Base-by-base conservation (phyloP, 2,888 invertebrate genomes). In the Hyalella azteca region DNA sequence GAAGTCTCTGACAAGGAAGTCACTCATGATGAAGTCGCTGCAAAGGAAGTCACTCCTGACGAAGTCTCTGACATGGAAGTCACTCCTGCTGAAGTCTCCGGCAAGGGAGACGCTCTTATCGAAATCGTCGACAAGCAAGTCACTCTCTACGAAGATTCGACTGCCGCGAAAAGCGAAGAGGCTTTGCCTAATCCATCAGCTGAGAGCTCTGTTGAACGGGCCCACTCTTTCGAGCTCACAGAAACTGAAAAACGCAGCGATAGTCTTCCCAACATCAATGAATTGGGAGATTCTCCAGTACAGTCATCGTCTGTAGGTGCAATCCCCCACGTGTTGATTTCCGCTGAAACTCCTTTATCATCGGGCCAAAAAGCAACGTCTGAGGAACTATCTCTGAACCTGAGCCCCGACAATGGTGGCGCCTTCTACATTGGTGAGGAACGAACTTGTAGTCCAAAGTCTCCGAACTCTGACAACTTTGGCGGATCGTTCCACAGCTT, bases 351-450 rank as follows among this genome's bases (percentile, higher is more conserved):
- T 26, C 13, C 29, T 22, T 5, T 22, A 54, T 22, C 1, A 3
- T 54, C 54, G 29, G 54, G 54, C 9, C 26, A 54, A 29, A 54
- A 54, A 29, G 54, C 54, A 4, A 22, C 22, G 54, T 54, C 66
- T 13, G 15, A 7, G 29, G 66, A 66, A 9, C 66, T 66, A 5
- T 36, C 39, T 1, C 66, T 66, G 36, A 66, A 32, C 36, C 15
- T 36, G 66, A 36, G 36, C 15, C 13, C 7, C 2, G 29, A 66
- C 66, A 66, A 66, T 15, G 66, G 66, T 36, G 66, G 66, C 19
- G 29, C 29, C 36, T 66, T 66, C 19, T 66, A 66, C 66, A 66
- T 66, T 36, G 66, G 66, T 13, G 66, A 66, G 36, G 66, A 36
- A 5, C 32, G 15, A 22, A 29, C 39, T n/a, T 32, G 11, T n/a